phyloP scores from a whole-genome alignment of 2,888 invertebrate genomes.

The Drosophila subsilvestris region DNA sequence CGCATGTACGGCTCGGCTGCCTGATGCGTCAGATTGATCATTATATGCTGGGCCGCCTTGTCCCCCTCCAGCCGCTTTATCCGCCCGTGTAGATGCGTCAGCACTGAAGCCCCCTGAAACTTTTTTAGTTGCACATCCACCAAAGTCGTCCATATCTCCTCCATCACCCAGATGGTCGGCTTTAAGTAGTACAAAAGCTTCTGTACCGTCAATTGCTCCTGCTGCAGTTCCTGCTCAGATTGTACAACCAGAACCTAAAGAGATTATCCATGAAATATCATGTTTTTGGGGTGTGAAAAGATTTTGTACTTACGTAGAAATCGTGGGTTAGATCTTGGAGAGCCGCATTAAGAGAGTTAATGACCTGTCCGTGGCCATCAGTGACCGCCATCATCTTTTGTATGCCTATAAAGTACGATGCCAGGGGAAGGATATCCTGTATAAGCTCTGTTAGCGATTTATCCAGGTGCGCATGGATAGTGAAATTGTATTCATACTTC shows the following conservation, averaged over 20 bases:
- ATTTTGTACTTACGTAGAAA: conserved; percentile 87
- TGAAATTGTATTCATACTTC: conserved; percentile 86
- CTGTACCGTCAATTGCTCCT: conserved; percentile 91
- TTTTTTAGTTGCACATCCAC: conserved; percentile 89
- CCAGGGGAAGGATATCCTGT: conserved; percentile 90
- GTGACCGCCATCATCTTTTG: conserved; percentile 88
- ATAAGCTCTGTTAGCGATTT: conserved; percentile 86
- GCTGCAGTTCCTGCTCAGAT: conserved; percentile 91
- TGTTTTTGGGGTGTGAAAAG: no score
- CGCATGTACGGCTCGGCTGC: conserved; percentile 96
- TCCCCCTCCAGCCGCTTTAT: conserved; percentile 90
- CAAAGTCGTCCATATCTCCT: conserved; percentile 91
- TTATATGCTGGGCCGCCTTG: conserved; percentile 90
- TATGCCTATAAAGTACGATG: conserved; percentile 94
- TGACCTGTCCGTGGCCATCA: conserved; percentile 92
- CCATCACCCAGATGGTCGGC: conserved; percentile 93
- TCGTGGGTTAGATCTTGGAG: conserved; percentile 92
- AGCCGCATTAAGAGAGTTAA: conserved; percentile 95
- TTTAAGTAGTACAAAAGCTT: conserved; percentile 96
- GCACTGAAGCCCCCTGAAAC: conserved; percentile 90
- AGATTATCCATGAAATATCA: neutral
- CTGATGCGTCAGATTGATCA: conserved; percentile 92
- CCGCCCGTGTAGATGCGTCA: conserved; percentile 94
- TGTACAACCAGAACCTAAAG: conserved; percentile 89
- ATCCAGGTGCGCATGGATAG: conserved; percentile 89